Evolutionary conservation across 2,888 invertebrate genomes (phyloP).

Genomic region (Mesoligia furuncula): DNA sequence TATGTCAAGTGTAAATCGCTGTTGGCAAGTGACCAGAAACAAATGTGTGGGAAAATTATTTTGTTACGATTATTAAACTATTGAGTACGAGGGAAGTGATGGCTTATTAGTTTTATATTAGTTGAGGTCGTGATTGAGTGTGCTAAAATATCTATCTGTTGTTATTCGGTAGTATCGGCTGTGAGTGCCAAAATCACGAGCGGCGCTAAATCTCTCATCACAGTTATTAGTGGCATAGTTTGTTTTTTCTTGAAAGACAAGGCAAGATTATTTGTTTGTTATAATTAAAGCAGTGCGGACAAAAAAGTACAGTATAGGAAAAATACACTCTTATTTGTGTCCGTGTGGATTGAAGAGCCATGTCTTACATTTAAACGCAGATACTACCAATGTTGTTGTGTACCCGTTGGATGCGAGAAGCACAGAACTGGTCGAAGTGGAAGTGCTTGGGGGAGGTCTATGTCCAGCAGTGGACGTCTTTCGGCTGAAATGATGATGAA

Average conservation of each 20-base stretch:
- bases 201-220: conserved; percentile 47
- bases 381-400: too few species aligned
- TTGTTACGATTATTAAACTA: conserved; percentile 13
- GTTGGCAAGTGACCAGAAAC: conserved; percentile 55
- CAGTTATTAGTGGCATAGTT: not conserved
- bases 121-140: not conserved
- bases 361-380: too few species aligned
- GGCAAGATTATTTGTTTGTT: not conserved
- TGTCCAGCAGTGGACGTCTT: too few species aligned
- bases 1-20: conserved; percentile 55
- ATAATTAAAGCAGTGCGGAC: not conserved
- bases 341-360: too few species aligned
- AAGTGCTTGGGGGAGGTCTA: too few species aligned
- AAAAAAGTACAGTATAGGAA: not conserved
- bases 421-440: too few species aligned
- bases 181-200: conserved; percentile 27
- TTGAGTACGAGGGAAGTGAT: not conserved
- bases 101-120: not conserved
- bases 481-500: too few species aligned
- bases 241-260: conserved; percentile 9
- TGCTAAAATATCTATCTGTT: not conserved
- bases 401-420: too few species aligned
- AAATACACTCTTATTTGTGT: not conserved
- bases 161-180: not conserved
- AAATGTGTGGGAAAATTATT: conserved; percentile 26